A percentile compares a stretch with the other conserved stretches of the same genome.
These are phyloP conservation scores for Pecten maximus DNA, from an alignment of 2,888 invertebrate genomes.

Conservation along the genomic window DNA sequence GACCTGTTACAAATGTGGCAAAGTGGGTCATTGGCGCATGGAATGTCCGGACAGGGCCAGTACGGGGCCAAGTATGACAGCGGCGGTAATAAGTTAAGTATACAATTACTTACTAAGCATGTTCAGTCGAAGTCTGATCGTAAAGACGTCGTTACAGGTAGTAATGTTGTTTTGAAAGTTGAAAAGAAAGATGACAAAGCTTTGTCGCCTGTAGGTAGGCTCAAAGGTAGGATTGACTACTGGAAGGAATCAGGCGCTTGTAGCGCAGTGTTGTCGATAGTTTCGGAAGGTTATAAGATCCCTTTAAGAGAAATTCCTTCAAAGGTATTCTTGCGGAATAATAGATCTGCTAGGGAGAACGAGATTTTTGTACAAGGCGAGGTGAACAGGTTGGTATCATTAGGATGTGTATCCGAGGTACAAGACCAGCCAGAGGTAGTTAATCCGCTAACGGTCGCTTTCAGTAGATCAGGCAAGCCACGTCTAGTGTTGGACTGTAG, in stretches of 20 bases:
- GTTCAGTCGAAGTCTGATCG: no score
- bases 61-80: neutral
- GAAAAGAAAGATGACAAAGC: no score
- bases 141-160: no score
- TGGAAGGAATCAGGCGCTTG: conserved; percentile 30
- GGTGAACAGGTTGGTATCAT: neutral
- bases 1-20: conserved; percentile 39
- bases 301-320: no score
- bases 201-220: no score
- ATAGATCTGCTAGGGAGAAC: conserved; percentile 41
- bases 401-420: conserved; percentile 7
- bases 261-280: no score
- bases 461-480: conserved; percentile 41
- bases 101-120: no score
- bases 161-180: no score
- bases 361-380: conserved; percentile 31
- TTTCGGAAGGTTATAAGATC: no score
- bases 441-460: conserved; percentile 47
- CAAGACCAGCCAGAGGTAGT: conserved; percentile 31
- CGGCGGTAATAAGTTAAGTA: neutral
- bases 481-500: conserved; percentile 49
- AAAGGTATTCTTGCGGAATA: conserved; percentile 27
- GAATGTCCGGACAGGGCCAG: conserved; percentile 30
- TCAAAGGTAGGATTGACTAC: neutral
- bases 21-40: conserved; percentile 38